Evolutionary conservation across 2,797 vertebrate species (phyloP), one percentile per base, ranked within the genome.

Genomic region (Sebastes minor): DNA sequence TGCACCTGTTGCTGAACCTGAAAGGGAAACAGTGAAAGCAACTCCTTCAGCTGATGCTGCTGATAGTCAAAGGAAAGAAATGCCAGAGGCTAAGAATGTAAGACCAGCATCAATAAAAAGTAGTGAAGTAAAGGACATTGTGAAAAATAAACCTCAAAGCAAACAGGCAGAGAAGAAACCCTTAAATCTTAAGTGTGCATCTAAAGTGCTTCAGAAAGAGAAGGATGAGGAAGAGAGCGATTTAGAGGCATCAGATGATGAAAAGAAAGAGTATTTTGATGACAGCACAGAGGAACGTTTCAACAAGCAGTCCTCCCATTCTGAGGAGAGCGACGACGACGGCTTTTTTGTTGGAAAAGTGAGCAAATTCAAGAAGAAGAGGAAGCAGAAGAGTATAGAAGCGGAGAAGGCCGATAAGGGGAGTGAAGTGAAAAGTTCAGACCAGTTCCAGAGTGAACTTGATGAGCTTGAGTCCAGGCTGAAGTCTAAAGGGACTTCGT

Each of bases 271-370:
- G 18, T 98, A 98, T 88, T 99, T 98, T 79, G 98, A 99, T 67
- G 98, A 99, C 88, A 99, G 98, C 90, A 99, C 98, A 1, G 98
- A 99, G 86, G 98, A 99, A 77, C 97, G 98, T 6, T 99, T 99
- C 94, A 95, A 89, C 82, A 98, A 97, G 74, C 97, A 97, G 80
- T 97, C 97, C 0, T 98, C 98, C 32, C 89, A 95, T 78, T 98
- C 98, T 16, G 98, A 98, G 72, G 96, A 96, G 63, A 96, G 95
- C 33, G 97, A 97, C 0, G 94, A 94, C 1, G 73, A 97, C 20
- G 97, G 98, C 86, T 99, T 99, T 92, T 99, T 99, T 75, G 88
- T 99, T 60, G 98, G 97, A 13, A 99, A 98, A 96, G 96, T 97
- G 12, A 97, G 91, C 86, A 96, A 94, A 91, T 96, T 94, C 62